Evolutionary conservation across 2,797 vertebrate species (phyloP), one percentile per base, ranked within the genome.

Genomic region (Poecilia picta): DNA sequence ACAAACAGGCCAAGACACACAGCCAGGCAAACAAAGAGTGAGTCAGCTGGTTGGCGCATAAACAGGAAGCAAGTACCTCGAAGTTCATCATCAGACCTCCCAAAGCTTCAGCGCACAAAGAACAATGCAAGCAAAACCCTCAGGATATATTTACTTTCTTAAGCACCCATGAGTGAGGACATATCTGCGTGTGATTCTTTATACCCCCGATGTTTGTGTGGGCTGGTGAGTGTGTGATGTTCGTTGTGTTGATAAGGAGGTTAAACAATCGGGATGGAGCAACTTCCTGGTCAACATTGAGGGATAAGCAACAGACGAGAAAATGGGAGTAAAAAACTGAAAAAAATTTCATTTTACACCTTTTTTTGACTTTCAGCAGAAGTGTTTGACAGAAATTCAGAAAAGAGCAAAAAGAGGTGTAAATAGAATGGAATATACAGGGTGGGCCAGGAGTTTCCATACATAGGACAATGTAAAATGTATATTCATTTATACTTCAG

Each of bases 241-340:
- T 81, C 47, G 62, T 75, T 80, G 82, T 79, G 83, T 88, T 80
- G 80, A 81, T 84, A 84, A 85, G 80, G 75, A 92, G 76, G 83
- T 87, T 87, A 92, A 93, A 93, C 92, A 91, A 85, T 91, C 90
- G 92, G 88, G 91, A 92, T 85, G 88, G 90, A 55, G 87, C 75
- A 81, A 90, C 92, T 93, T 94, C 93, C 93, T 91, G 87, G 85
- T 89, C 90, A 85, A 86, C 85, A 86, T 75, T 74, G 75, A 76
- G 28, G 87, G 85, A 91, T 85, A 82, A 89, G 74, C 81, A 81
- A 74, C 18, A 57, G 82, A 89, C 89, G 87, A 89, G 91, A 79
- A 6, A 64, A 36, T 43, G 33, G 74, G 73, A 45, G 51, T 18
- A 41, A 77, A 70, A 47, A 59, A 76, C 39, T 68, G 75, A 23